phyloP scores from a whole-genome alignment of 2,888 invertebrate species.

The Bedellia somnulentella region DNA sequence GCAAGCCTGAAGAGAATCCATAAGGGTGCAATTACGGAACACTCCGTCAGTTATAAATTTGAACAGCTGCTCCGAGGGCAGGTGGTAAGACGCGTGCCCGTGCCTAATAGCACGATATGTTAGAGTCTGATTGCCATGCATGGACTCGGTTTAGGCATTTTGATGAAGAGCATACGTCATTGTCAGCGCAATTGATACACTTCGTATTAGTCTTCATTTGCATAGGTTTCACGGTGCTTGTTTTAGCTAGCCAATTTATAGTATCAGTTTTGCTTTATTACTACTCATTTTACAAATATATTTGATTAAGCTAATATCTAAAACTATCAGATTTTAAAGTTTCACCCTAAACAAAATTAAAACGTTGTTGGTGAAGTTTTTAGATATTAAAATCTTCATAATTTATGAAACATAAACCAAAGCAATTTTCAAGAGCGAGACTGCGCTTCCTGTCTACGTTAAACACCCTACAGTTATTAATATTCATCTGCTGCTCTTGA shows the following conservation, averaged over 20 bases:
- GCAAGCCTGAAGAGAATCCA: conserved; percentile 24
- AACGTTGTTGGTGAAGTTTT: no score
- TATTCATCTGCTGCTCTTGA: conserved; percentile 31
- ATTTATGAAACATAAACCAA: conserved; percentile 1
- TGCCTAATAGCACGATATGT: neutral
- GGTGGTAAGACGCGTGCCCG: conserved; percentile 17
- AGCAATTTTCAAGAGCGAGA: neutral
- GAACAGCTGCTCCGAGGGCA: conserved; percentile 44
- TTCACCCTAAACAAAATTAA: no score
- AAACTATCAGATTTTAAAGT: no score
- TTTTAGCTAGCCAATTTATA: no score
- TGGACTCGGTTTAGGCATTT: neutral
- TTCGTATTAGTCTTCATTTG: no score
- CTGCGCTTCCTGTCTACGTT: neutral
- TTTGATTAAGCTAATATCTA: no score
- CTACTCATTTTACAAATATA: no score
- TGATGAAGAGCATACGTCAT: no score
- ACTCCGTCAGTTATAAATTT: conserved; percentile 35
- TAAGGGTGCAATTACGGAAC: conserved; percentile 24
- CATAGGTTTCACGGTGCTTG: no score
- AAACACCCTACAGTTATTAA: conserved; percentile 17
- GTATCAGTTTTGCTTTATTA: no score
- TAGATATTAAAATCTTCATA: no score
- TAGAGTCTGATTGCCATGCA: neutral
- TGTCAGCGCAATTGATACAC: no score